Evolutionary conservation across 2,888 invertebrate species (phyloP).

Genomic region (Himalopsyche kuldschensis): DNA sequence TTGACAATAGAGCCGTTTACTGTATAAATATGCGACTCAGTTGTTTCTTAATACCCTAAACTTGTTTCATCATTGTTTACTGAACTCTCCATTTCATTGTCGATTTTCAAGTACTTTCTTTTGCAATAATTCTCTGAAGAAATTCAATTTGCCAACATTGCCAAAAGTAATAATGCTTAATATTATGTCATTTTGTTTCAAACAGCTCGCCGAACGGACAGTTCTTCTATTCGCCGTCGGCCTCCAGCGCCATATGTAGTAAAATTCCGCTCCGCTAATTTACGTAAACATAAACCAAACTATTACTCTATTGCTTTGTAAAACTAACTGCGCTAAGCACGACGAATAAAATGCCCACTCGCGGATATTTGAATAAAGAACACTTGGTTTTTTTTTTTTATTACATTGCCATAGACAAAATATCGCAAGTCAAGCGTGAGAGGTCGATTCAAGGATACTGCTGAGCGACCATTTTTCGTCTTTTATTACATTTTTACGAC

Average conservation of each 20-base stretch:
- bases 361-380: neutral
- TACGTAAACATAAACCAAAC: neutral
- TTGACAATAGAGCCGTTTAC: too few relatives aligned
- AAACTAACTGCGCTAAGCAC: neutral
- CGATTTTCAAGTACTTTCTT: too few relatives aligned
- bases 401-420: neutral
- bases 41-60: too few relatives aligned
- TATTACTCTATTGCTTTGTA: neutral
- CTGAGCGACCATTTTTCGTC: constrained; percentile 20
- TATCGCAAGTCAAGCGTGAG: neutral
- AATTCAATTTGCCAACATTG: too few relatives aligned
- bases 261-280: neutral
- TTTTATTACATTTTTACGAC: constrained; percentile 34
- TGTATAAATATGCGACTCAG: too few relatives aligned
- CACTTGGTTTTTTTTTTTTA: neutral
- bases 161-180: too few relatives aligned
- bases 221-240: neutral
- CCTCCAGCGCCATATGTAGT: neutral
- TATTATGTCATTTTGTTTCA: too few relatives aligned
- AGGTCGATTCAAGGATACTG: constrained; percentile 12
- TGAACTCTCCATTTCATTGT: too few relatives aligned
- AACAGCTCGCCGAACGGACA: neutral
- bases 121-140: too few relatives aligned
- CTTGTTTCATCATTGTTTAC: too few relatives aligned
- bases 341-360: neutral